Percentiles rank a stretch among this genome's conserved stretches.
Conservation (phyloP, 2,888 invertebrate species). For the Arctia plantaginis region DNA sequence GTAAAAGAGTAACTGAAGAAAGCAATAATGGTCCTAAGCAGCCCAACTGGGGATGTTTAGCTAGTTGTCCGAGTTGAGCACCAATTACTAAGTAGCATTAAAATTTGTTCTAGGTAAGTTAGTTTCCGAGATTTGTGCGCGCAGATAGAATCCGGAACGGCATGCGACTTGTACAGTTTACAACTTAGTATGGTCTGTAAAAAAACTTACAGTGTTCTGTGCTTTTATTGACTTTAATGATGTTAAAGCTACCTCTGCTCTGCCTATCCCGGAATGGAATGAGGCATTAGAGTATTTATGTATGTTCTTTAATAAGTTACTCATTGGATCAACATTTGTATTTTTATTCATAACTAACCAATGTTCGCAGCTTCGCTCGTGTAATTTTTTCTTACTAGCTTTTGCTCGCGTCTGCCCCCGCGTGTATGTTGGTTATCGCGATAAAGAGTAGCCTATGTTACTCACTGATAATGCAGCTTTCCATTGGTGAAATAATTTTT, state of each 20-base stretch:
- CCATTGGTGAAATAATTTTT: too few species aligned
- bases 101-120: constrained; percentile 65
- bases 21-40: not conserved
- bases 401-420: too few species aligned
- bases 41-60: constrained; percentile 4
- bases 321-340: too few species aligned
- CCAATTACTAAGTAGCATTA: constrained; percentile 55
- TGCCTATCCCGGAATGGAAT: too few species aligned
- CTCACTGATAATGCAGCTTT: too few species aligned
- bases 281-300: not conserved
- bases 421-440: too few species aligned
- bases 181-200: constrained; percentile 53
- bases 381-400: too few species aligned
- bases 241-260: not conserved
- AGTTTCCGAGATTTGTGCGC: constrained; percentile 64
- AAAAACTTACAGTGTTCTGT: constrained; percentile 13
- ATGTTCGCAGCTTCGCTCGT: too few species aligned
- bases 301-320: too few species aligned
- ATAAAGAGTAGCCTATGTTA: too few species aligned
- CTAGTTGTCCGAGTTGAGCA: constrained; percentile 31
- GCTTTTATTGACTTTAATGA: too few species aligned
- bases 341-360: too few species aligned
- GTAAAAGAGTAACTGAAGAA: not conserved
- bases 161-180: constrained; percentile 57
- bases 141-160: constrained; percentile 65